Percentiles rank a stretch among this genome's conserved stretches.
phyloP scores from a whole-genome alignment of 2,797 vertebrate species.

The Ataeniobius toweri region DNA sequence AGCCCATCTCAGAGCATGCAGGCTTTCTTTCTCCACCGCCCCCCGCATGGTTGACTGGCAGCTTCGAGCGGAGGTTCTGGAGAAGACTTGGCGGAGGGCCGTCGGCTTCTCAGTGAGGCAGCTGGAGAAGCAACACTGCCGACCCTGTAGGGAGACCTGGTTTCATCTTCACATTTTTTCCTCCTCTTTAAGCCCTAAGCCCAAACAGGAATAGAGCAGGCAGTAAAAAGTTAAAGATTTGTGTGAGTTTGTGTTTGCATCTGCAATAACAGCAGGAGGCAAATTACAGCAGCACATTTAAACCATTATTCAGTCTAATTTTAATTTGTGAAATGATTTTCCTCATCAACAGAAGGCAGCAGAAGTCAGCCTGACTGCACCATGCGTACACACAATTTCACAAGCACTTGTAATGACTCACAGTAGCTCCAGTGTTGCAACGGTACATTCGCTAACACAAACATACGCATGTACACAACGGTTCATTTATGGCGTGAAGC shows the following conservation, averaged over 20 bases:
- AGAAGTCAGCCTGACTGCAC: conserved; percentile 24
- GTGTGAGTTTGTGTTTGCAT: background rate
- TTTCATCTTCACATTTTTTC: conserved; percentile 25
- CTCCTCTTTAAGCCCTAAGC: background rate
- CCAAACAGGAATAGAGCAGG: conserved; percentile 22
- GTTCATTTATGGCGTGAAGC: conserved; percentile 53
- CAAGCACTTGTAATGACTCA: conserved; percentile 41
- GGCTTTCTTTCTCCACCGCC: conserved; percentile 42
- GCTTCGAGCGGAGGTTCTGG: conserved; percentile 44
- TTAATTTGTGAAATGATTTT: conserved; percentile 47
- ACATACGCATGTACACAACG: conserved; percentile 58
- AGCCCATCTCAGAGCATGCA: conserved; percentile 42
- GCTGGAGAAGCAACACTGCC: conserved; percentile 33
- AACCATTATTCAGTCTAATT: conserved; percentile 26
- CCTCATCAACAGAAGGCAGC: conserved; percentile 38
- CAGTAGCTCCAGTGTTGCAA: conserved; percentile 66
- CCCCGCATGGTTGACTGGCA: conserved; percentile 47
- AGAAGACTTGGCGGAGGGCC: conserved; percentile 33
- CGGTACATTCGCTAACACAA: conserved; percentile 23
- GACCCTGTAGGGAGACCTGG: conserved; percentile 8
- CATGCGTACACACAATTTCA: conserved; percentile 5
- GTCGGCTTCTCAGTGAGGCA: conserved; percentile 30
- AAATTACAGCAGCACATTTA: conserved; percentile 10
- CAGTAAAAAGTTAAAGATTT: background rate
- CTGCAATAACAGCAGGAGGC: conserved; percentile 7